Evolutionary conservation across 2,888 invertebrate genomes (phyloP), one percentile per base, ranked within the genome.

Genomic region (Ypsolopha scabrella): DNA sequence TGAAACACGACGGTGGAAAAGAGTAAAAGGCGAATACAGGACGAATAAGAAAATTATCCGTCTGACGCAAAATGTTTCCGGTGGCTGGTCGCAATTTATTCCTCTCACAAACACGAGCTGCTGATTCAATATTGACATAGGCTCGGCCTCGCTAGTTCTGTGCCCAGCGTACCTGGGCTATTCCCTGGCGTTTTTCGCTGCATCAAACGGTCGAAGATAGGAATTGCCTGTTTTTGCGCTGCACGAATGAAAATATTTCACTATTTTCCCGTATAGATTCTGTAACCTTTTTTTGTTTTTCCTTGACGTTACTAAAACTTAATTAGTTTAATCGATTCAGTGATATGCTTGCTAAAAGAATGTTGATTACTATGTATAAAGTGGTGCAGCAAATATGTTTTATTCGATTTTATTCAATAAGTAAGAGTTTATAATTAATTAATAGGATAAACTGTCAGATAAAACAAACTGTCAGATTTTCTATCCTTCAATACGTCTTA

Each of bases 71-170:
- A 70, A 68, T 63, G 70, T 74, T 72, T 75, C 70, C 69, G 65
- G 58, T 61, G 64, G 68, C 64, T 68, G 64, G 67, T 68, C 73
- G 70, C 79, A 80, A 80, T 81, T 81, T 80, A 80, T 80, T 80
- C 79, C 68, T 64, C 72, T 75, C 79, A 77, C 79, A 80, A 80
- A 79, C 78, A 77, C 68, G 69, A 69, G 64, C 68, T 60, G 70
- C 75, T 75, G 75, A 75, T 80, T 78, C 81, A 82, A 82, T 82
- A 82, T 82, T 82, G 80, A 81, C 78, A 73, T 67, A 68, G 64
- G 72, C 38, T 41, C 10, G 35, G 33, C 9, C 46, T n/a, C 41
- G 38, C 24, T 24, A 24, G 24, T 24, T 24, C 24, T 3, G n/a
- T n/a, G 24, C 35, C 34, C 34, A 41, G 55, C 58, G 63, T 68